Base-by-base conservation (phyloP, 2,113 vertebrate species). In the Pseudorasbora parva region DNA sequence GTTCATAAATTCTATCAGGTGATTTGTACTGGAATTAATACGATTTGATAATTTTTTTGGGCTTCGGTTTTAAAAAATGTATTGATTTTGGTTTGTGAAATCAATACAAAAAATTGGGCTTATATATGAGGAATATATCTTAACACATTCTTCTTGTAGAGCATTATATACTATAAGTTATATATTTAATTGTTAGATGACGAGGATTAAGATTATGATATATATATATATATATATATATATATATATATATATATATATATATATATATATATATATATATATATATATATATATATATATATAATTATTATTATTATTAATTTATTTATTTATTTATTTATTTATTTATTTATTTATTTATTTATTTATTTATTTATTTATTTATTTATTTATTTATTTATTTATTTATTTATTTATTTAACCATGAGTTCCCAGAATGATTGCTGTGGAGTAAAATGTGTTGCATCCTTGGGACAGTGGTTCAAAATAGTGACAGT, bases 71-170 rank as follows among this genome's bases (percentile, higher is more conserved):
- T 57, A 3, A 77, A 12, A 77, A 4, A 19, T 56, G 0, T 8
- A 77, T 77, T 77, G 74, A 77, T 15, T 57, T 57, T 1, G 6
- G 11, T 23, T 41, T 77, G 74, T 77, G 21, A 77, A 77, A 56
- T 41, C 30, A 57, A 23, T 77, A 11, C 49, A 15, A 23, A 41
- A 37, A 19, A 41, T 23, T 76, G 30, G 27, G 12, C 51, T 76
- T 5, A 37, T 51, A 30, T 45, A 54, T 15, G n/a, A 37, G 74
- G 21, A 3, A n/a, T n/a, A n/a, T 77, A 8, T 21, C 49, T 21
- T 54, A 33, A 4, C 23, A 75, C 14, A 37, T 19, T 41, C 3
- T 68, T 66, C 8, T 37, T 9, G 15, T 47, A 14, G 7, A 43
- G 47, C 43, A 17, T 17, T 14, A 47, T 72, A 17, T 19, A 37